Evolutionary conservation across 2,888 invertebrate genomes (phyloP).

Genomic region (Tenthredo mesomela): DNA sequence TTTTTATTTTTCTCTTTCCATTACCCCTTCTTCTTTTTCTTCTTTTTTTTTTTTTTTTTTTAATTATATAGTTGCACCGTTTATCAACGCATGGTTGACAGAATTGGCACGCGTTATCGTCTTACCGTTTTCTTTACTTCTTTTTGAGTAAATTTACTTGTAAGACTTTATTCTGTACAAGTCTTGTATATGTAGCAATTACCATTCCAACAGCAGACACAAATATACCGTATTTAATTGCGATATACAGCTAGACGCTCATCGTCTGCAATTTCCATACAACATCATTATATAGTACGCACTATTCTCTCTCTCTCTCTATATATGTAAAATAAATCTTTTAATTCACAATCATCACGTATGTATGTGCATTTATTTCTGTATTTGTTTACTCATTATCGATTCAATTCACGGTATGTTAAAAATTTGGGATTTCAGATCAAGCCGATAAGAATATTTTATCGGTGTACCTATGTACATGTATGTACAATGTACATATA

Average conservation of each 20-base stretch:
- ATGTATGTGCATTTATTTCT: constrained; percentile 8
- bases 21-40: neutral
- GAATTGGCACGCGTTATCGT: constrained; percentile 39
- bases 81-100: constrained; percentile 18
- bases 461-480: no score
- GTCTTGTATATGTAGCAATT: neutral
- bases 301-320: no score
- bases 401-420: neutral
- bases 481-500: no score
- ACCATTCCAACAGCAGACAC: constrained; percentile 9
- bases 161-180: neutral
- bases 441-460: neutral
- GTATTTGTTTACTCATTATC: neutral
- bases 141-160: neutral
- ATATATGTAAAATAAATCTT: no score
- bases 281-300: no score
- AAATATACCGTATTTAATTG: constrained; percentile 11
- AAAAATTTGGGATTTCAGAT: neutral
- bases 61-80: neutral
- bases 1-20: neutral
- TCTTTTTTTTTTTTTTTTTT: no score
- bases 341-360: neutral
- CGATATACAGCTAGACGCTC: constrained; percentile 18
- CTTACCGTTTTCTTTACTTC: neutral
- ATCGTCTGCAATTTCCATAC: constrained; percentile 4